A percentile compares a stretch with the other conserved stretches of the same genome.
Evolutionary conservation across 2,888 invertebrate genomes (phyloP).

Genomic region (Rhamnusium bicolor): DNA sequence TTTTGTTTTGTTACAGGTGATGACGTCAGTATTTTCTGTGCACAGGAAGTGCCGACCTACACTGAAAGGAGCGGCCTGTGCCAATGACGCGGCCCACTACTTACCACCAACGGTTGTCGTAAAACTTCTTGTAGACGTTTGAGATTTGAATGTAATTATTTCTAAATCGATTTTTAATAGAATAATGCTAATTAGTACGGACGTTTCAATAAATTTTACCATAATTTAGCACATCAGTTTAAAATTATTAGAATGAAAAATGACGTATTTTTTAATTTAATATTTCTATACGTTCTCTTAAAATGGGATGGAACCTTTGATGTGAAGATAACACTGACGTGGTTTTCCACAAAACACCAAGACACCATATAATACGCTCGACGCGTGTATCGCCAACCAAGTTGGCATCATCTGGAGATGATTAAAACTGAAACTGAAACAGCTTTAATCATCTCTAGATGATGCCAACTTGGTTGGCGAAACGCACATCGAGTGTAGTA

Average conservation of each 20-base stretch:
- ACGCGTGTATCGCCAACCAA: too few species aligned
- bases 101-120: slow-evolving; percentile 46
- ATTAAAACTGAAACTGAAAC: too few species aligned
- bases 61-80: slow-evolving; percentile 68
- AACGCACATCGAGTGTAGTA: too few species aligned
- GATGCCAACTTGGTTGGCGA: too few species aligned
- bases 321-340: too few species aligned
- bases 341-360: too few species aligned
- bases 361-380: too few species aligned
- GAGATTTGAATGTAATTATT: slow-evolving; percentile 19
- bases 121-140: slow-evolving; percentile 30
- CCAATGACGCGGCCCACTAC: slow-evolving; percentile 66
- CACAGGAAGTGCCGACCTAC: slow-evolving; percentile 69
- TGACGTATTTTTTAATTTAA: too few species aligned
- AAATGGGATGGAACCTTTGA: too few species aligned
- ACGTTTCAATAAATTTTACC: neutral
- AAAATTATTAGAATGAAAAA: neutral
- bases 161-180: slow-evolving; percentile 18
- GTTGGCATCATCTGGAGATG: too few species aligned
- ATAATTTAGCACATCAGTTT: neutral
- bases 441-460: too few species aligned
- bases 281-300: too few species aligned
- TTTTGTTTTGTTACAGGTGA: slow-evolving; percentile 23
- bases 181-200: neutral
- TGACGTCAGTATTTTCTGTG: slow-evolving; percentile 40